phyloP scores from a whole-genome alignment of 2,888 invertebrate genomes.

The Pimpla rufipes region DNA sequence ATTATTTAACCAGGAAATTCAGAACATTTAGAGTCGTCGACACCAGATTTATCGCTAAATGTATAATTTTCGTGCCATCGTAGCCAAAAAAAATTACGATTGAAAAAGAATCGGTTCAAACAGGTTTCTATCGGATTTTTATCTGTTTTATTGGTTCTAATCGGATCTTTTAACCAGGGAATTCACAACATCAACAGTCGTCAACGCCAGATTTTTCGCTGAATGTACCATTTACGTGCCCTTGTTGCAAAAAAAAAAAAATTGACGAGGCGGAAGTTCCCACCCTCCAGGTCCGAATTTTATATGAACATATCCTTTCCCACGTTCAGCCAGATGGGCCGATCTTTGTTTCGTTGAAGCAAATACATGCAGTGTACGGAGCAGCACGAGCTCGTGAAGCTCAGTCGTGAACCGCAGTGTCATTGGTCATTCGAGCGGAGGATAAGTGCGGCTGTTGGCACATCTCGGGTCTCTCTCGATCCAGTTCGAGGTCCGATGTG shows the following conservation, averaged over 20 bases:
- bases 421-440: slow-evolving; percentile 4
- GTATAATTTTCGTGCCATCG: too few species aligned
- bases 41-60: too few species aligned
- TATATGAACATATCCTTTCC: slow-evolving; percentile 79
- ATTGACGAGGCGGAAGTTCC: slow-evolving; percentile 70
- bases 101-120: too few species aligned
- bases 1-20: too few species aligned
- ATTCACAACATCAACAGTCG: too few species aligned
- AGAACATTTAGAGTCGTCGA: too few species aligned
- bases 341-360: slow-evolving; percentile 74
- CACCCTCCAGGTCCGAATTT: slow-evolving; percentile 5
- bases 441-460: neutral
- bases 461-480: neutral
- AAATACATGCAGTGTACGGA: slow-evolving; percentile 21
- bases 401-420: slow-evolving; percentile 5
- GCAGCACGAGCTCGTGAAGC: slow-evolving; percentile 35
- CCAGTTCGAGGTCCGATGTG: neutral
- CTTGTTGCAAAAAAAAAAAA: slow-evolving; percentile 22
- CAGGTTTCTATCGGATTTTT: too few species aligned
- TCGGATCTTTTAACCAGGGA: too few species aligned
- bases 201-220: too few species aligned
- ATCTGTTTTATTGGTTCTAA: too few species aligned
- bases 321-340: slow-evolving; percentile 79
- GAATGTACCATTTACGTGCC: neutral
- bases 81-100: too few species aligned